Evolutionary conservation across 2,888 invertebrate genomes (phyloP).

Genomic region (Acronicta leporina): DNA sequence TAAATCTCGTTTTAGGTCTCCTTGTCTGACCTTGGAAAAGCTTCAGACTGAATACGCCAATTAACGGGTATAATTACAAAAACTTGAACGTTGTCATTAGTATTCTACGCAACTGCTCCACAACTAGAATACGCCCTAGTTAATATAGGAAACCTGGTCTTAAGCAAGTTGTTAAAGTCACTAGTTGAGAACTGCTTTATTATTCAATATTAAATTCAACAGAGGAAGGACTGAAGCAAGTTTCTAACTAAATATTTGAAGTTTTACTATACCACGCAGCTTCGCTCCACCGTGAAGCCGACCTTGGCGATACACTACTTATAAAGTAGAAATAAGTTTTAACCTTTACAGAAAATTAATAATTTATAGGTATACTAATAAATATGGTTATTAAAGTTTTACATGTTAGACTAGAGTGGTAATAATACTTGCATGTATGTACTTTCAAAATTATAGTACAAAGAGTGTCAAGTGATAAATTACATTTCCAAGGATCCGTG

Average conservation of each 20-base stretch:
- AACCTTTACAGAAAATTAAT: constrained; percentile 27
- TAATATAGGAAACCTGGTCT: constrained; percentile 80
- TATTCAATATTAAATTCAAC: constrained; percentile 88
- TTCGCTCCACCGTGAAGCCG: constrained; percentile 61
- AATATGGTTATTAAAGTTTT: constrained; percentile 16
- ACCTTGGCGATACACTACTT: constrained; percentile 59
- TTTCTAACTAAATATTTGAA: constrained; percentile 87
- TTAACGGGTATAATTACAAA: constrained; percentile 30
- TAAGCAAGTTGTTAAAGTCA: constrained; percentile 83
- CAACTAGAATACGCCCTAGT: constrained; percentile 64
- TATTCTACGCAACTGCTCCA: constrained; percentile 59
- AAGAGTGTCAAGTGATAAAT: background rate
- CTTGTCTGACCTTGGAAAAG: background rate
- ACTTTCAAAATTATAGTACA: background rate
- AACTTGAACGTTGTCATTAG: constrained; percentile 52
- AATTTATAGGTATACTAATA: constrained; percentile 7
- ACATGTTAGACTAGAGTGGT: constrained; percentile 8
- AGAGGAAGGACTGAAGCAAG: constrained; percentile 80
- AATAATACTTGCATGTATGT: background rate
- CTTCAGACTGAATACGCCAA: constrained; percentile 5
- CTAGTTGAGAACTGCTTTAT: constrained; percentile 85
- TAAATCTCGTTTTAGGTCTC: background rate
- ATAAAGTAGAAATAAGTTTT: constrained; percentile 32
- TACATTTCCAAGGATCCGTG: background rate
- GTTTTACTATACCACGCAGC: constrained; percentile 75